These are phyloP conservation scores for Cyprinodon variegatus DNA, from an alignment of 2,113 vertebrate species.

Conservation along the genomic window DNA sequence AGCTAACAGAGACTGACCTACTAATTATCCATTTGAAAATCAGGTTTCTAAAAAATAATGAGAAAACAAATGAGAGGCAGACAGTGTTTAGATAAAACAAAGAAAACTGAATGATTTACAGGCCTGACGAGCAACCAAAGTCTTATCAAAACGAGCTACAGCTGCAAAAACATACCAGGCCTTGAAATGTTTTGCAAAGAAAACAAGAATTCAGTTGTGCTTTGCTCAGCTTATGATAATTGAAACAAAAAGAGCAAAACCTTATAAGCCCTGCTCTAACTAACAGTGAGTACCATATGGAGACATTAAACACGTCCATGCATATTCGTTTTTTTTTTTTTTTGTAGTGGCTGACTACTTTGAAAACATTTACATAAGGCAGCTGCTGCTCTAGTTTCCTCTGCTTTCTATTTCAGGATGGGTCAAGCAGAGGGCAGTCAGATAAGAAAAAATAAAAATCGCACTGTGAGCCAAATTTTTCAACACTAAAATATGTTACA, in stretches of 20 bases:
- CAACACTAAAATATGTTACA: constrained; percentile 33
- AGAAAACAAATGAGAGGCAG: constrained; percentile 46
- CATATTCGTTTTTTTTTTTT: constrained; percentile 9
- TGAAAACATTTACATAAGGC: constrained; percentile 70
- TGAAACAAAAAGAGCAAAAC: constrained; percentile 37
- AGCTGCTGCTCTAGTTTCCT: constrained; percentile 58
- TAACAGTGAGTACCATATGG: constrained; percentile 43
- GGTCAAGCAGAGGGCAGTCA: constrained; percentile 55
- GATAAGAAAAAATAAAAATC: constrained; percentile 66
- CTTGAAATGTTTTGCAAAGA: constrained; percentile 36
- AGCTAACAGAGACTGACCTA: background rate
- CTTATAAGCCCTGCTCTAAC: constrained; percentile 54
- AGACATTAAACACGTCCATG: constrained; percentile 33
- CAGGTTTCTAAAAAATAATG: constrained; percentile 18
- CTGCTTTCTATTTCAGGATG: constrained; percentile 21
- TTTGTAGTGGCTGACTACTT: constrained; percentile 31
- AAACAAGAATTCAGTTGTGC: constrained; percentile 44
- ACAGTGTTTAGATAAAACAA: constrained; percentile 32
- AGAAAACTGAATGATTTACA: constrained; percentile 68
- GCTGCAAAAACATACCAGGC: constrained; percentile 63
- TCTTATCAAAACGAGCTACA: constrained; percentile 45
- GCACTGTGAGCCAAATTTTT: constrained; percentile 45
- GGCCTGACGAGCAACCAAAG: constrained; percentile 24
- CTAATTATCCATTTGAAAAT: constrained; percentile 38
- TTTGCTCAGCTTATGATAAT: constrained; percentile 41